These are phyloP conservation scores for Acrocyrtus sp. DNA, from an alignment of 2,888 invertebrate species.

Conservation along the genomic window DNA sequence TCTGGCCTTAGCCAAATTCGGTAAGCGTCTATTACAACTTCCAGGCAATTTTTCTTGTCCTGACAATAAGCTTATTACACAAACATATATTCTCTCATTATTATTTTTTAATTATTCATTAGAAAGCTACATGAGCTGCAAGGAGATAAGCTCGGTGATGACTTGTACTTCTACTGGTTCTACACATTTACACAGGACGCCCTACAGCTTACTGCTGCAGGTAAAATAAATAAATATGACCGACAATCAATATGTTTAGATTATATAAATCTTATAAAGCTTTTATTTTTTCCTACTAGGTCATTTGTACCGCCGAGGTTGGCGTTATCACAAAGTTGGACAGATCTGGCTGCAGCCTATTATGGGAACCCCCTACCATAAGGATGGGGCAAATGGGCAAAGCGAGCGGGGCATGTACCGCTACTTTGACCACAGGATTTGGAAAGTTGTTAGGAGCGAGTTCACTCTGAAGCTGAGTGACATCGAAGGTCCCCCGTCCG, in stretches of 20 bases:
- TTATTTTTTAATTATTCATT: no score
- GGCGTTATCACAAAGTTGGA: slow-evolving; percentile 15
- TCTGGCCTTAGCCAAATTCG: no score
- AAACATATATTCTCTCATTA: background rate
- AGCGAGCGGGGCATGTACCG: slow-evolving; percentile 12
- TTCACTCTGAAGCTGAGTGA: slow-evolving; percentile 3
- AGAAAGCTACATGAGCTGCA: background rate
- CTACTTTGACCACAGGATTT: slow-evolving; percentile 4
- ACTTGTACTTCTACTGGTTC: slow-evolving; percentile 22
- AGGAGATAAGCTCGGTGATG: slow-evolving; percentile 6
- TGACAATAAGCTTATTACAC: background rate
- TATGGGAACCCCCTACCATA: background rate
- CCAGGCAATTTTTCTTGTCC: no score
- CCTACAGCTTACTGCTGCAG: slow-evolving; percentile 19
- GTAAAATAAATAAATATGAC: no score
- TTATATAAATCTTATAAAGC: no score
- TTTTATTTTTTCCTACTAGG: no score
- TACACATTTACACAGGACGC: slow-evolving; percentile 16
- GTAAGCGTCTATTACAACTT: no score
- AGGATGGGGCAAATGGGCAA: background rate
- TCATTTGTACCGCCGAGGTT: slow-evolving; percentile 9
- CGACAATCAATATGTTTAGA: no score
- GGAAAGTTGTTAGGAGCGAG: slow-evolving; percentile 7
- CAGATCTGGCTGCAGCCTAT: slow-evolving; percentile 24
- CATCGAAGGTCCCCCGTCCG: slow-evolving; percentile 24